A percentile compares a stretch with the other conserved stretches of the same genome.
Conservation (phyloP, 2,113 vertebrate species). For the Loxodonta africana region DNA sequence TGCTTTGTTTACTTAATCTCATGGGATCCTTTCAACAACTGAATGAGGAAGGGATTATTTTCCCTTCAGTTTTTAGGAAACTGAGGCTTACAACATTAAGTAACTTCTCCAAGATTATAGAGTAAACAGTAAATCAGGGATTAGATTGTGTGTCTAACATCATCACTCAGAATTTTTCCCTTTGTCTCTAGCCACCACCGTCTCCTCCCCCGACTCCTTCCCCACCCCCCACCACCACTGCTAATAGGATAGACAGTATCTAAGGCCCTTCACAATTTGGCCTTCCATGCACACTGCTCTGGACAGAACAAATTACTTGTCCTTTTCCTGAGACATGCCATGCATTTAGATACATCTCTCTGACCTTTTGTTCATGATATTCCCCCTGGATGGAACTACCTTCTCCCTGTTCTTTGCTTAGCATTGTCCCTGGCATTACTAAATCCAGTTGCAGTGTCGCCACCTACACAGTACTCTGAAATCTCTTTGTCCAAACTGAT, state of each 20-base stretch:
- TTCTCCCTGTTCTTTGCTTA: background rate
- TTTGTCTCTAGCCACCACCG: background rate
- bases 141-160: background rate
- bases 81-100: background rate
- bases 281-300: background rate
- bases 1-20: background rate
- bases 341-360: background rate
- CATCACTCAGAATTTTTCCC: background rate
- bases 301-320: background rate
- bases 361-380: background rate
- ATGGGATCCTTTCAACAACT: background rate
- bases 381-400: background rate
- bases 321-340: background rate
- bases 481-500: background rate
- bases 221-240: background rate
- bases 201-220: no score
- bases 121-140: background rate
- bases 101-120: background rate
- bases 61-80: conserved; percentile 10
- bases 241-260: background rate
- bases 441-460: background rate
- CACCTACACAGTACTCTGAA: background rate
- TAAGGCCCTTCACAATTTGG: background rate
- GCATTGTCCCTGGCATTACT: background rate
- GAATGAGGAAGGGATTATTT: background rate